phyloP scores from a whole-genome alignment of 2,113 vertebrate species.

The Chauna torquata region DNA sequence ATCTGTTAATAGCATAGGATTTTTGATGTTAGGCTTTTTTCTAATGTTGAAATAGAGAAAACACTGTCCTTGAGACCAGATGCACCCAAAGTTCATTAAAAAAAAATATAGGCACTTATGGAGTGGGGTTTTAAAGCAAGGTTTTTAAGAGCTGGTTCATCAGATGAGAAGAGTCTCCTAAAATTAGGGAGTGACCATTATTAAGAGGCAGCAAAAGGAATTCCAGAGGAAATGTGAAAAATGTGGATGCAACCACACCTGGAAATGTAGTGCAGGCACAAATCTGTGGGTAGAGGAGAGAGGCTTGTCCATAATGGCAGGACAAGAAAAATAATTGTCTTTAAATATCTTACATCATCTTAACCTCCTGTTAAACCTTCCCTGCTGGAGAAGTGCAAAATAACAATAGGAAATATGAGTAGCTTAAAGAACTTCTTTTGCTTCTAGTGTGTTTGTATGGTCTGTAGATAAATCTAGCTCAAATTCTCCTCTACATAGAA shows the following conservation, averaged over 20 bases:
- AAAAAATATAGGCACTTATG: neutral
- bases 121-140: neutral
- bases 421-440: neutral
- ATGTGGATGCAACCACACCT: neutral
- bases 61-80: neutral
- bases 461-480: neutral
- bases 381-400: neutral
- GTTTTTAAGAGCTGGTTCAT: neutral
- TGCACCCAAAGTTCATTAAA: neutral
- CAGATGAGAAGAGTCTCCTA: neutral
- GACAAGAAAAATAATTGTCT: neutral
- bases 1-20: neutral
- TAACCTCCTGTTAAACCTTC: neutral
- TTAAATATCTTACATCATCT: neutral
- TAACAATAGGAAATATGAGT: neutral
- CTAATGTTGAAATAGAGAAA: neutral
- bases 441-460: neutral
- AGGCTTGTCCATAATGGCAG: neutral
- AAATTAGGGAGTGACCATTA: neutral
- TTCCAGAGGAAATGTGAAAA: neutral
- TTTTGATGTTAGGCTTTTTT: neutral
- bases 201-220: neutral
- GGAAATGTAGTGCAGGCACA: neutral
- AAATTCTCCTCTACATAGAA: neutral
- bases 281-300: neutral